Evolutionary conservation across 1,140 invertebrate species (phyloP), one percentile per base, ranked within the genome.

Genomic region (Orchesella cincta): DNA sequence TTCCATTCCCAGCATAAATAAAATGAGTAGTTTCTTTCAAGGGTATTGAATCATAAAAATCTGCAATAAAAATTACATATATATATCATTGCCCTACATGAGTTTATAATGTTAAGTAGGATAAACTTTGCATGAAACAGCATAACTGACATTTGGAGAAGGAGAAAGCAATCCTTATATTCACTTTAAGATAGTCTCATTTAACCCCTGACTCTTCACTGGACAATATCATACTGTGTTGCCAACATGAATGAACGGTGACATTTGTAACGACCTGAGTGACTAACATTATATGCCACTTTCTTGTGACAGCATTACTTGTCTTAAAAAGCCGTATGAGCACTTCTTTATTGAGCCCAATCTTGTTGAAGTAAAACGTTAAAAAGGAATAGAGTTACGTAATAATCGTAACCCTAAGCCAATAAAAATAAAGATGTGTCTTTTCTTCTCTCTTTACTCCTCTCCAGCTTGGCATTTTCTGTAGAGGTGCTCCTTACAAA

Each of bases 351-450:
- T 23, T 57, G 52, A 57, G 23, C 14, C 52, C 52, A 23, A 3
- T 57, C 23, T 57, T 57, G 3, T 57, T 57, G 23, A 57, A 12
- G 52, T 57, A 26, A 23, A 57, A 57, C 52, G 23, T 57, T 57
- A 23, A 57, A 57, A 12, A 57, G 52, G 23, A 57, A 23, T 57
- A 57, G 52, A 57, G 52, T 57, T 57, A 12, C 52, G 52, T n/a
- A 57, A 57, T 57, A 57, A 57, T 57, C 52, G 52, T 57, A 57
- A 57, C 52, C 12, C 52, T n/a, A 23, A 57, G 52, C 52, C 52
- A 57, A 57, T 57, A 57, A 57, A 57, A 57, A 57, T 18, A 23
- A 57, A 18, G 52, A 57, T 57, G 52, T 57, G 52, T 57, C 14
- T n/a, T 57, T 57, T 57, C 52, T n/a, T 57, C 23, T 46, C 39